Base-by-base conservation (phyloP, 2,797 vertebrate genomes). In the Sebastiscus albofasciatus region DNA sequence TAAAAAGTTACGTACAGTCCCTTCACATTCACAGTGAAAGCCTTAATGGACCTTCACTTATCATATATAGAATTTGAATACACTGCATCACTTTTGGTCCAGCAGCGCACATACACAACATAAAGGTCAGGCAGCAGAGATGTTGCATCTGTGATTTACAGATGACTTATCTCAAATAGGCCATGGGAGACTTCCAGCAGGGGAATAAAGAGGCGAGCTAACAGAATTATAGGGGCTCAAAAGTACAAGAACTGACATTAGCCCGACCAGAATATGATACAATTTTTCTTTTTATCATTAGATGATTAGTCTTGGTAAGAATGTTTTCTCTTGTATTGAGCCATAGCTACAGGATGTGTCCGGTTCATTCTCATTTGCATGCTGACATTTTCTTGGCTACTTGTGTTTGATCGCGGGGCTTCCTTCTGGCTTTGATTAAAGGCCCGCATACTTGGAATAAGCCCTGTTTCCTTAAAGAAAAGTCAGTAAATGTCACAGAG, bases 331-430 rank as follows among this genome's bases (percentile, higher is more conserved):
- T 46, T 6, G 36, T 24, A 2, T 6, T 24, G 60, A 75, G 61
- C 12, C 22, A 6, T 2, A 8, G 42, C 29, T 64, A 1, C 49
- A 42, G 11, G 8, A 18, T 18, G 73, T 16, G 12, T 46, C 24
- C 29, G 5, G 62, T 52, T 70, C 6, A 2, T 10, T 75, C 36
- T 70, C n/a, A 24, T 61, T 26, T 29, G 59, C 54, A 49, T 18
- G 7, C 20, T 83, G 78, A 83, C 85, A 84, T 87, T 84, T 85
- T 58, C 68, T 64, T 34, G 60, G 36, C 26, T 20, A 0, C 27
- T 64, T 5, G 9, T 34, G n/a, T 56, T 8, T 60, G 54, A 75
- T 55, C 4, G 3, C 18, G 1, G 71, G 61, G 22, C 34, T 69
- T 77, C 52, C 49, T 33, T 49, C n/a, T 5, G 66, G 56, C 64